A percentile compares a stretch with the other conserved stretches of the same genome.
Evolutionary conservation across 2,888 invertebrate species (phyloP).

Genomic region (Craniophora ligustri): DNA sequence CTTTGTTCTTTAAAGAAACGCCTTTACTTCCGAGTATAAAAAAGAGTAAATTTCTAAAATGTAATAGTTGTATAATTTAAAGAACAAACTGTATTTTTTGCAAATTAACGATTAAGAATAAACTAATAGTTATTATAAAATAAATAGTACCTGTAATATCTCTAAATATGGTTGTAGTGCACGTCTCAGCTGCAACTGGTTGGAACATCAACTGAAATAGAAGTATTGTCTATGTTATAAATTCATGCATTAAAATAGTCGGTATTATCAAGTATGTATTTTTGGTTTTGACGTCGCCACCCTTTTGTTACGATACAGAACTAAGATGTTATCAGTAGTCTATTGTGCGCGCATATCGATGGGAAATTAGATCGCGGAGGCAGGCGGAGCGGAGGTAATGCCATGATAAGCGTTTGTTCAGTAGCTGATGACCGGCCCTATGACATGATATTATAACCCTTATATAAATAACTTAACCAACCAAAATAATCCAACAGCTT

Average conservation of each 20-base stretch:
- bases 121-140: conserved; percentile 3
- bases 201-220: conserved; percentile 81
- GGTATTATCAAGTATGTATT: conserved; percentile 3
- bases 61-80: conserved; percentile 26
- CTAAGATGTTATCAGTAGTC: conserved; percentile 27
- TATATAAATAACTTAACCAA: too few relatives aligned
- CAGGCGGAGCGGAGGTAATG: too few relatives aligned
- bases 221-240: conserved; percentile 32
- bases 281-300: conserved; percentile 19
- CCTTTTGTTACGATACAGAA: conserved; percentile 21
- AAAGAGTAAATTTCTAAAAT: not conserved
- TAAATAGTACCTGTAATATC: conserved; percentile 65
- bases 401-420: too few relatives aligned
- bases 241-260: conserved; percentile 4
- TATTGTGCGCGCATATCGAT: conserved; percentile 24
- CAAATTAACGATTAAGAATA: conserved; percentile 11
- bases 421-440: too few relatives aligned
- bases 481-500: too few relatives aligned
- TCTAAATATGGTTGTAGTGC: conserved; percentile 56
- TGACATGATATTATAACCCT: too few relatives aligned
- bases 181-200: conserved; percentile 65
- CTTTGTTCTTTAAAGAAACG: conserved; percentile 46
- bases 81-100: conserved; percentile 41
- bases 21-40: not conserved
- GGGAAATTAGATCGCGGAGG: conserved; percentile 2